Evolutionary conservation across 2,888 invertebrate genomes (phyloP), one percentile per base, ranked within the genome.

Genomic region (Pheosia tremula): DNA sequence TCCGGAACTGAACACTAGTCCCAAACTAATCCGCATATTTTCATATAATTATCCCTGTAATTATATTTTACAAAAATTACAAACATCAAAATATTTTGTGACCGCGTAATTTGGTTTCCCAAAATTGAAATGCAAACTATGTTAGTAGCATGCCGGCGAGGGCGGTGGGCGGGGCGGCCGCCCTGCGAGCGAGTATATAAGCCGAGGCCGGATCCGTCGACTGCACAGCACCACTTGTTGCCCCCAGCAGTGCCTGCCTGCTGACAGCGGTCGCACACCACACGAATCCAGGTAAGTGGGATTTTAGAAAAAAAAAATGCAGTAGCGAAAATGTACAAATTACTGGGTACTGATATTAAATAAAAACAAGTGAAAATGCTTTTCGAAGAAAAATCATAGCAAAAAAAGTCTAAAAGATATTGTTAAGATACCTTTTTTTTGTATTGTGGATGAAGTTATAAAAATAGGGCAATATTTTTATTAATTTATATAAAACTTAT

Each of bases 151-250:
- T 83, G 81, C 81, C 80, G 69, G 79, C 63, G 74, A 87, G 79
- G 79, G 84, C 88, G 88, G 88, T 90, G 92, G 90, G 93, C 86
- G 91, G 86, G 84, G 80, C 82, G 78, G 74, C 78, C 77, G 76
- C 74, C 78, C 77, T 61, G 62, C 59, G 60, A 61, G 61, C 59
- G 58, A 62, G 68, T 94, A 94, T 94, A 94, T 88, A 94, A 94
- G 89, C 78, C 74, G 67, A 65, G 59, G 79, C 74, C 76, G 72
- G 81, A 85, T 85, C 89, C 85, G 84, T 76, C 83, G 83, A 82
- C 85, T 85, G 83, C 90, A 88, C 85, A 90, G 85, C 92, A 92
- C 91, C 91, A 93, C 92, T 93, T 93, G 93, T 94, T 92, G 92
- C 90, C 85, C 69, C 57, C 66, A 67, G 63, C 62, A 69, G 76